Conservation (phyloP, 2,888 invertebrate genomes). For the Spialia ferax region DNA sequence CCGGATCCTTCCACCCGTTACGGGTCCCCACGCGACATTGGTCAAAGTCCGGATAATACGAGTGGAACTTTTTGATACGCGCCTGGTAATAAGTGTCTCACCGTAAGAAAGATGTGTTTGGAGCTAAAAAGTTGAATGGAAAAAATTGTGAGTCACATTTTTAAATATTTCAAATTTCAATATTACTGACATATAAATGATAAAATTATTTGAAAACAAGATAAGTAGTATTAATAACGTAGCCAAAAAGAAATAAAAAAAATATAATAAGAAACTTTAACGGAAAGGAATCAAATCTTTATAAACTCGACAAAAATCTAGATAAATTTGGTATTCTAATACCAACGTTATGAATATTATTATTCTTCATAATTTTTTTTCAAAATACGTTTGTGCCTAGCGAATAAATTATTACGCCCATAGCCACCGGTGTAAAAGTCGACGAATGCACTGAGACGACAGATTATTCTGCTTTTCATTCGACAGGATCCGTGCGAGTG, state of each 20-base stretch:
- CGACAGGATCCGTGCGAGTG: conserved; percentile 59
- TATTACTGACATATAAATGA: too few relatives aligned
- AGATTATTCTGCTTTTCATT: conserved; percentile 62
- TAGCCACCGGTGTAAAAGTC: conserved; percentile 9
- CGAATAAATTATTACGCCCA: not conserved
- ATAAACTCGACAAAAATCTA: too few relatives aligned
- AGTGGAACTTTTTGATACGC: conserved; percentile 70
- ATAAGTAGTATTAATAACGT: too few relatives aligned
- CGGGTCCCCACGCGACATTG: conserved; percentile 61
- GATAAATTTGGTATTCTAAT: too few relatives aligned
- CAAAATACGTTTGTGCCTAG: not conserved
- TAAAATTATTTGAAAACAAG: too few relatives aligned
- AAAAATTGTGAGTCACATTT: not conserved
- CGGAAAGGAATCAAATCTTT: too few relatives aligned
- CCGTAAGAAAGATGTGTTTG: not conserved
- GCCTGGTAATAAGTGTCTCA: conserved; percentile 11
- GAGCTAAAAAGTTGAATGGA: not conserved
- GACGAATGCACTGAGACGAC: conserved; percentile 58
- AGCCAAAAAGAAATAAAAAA: too few relatives aligned
- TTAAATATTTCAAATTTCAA: too few relatives aligned
- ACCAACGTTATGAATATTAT: too few relatives aligned
- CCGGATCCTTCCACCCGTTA: conserved; percentile 48
- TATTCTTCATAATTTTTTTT: too few relatives aligned
- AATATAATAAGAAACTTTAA: too few relatives aligned
- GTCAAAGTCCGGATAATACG: conserved; percentile 63